A percentile compares a stretch with the other conserved stretches of the same genome.
Conservation (phyloP, 2,113 vertebrate species). For the Apteryx mantelli region DNA sequence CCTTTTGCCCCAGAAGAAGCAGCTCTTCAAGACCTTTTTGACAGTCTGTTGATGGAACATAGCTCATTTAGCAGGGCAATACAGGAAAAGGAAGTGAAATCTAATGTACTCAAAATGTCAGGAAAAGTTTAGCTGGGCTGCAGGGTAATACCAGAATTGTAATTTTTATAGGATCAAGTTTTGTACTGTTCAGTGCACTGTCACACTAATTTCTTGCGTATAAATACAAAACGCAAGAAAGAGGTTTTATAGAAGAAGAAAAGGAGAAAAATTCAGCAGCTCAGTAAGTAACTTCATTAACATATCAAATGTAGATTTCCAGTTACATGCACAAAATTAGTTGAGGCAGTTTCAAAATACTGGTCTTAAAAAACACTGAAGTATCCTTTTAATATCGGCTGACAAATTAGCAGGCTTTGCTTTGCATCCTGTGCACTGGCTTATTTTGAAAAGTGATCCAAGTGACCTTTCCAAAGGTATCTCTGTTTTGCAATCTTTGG, state of each 20-base stretch:
- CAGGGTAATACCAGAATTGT: accelerated
- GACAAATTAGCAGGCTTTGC: constrained; percentile 55
- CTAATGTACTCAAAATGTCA: accelerated
- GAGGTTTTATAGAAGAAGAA: not conserved
- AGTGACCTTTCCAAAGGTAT: constrained; percentile 74
- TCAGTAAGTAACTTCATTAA: accelerated
- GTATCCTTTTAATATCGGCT: not conserved
- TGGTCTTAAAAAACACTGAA: not conserved
- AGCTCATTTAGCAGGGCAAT: accelerated
- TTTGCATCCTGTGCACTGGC: constrained; percentile 55
- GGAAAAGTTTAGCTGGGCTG: not conserved
- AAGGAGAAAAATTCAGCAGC: not conserved
- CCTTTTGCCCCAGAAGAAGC: accelerated
- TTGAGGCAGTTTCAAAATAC: not conserved
- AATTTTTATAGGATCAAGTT: accelerated
- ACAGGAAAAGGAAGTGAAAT: not conserved
- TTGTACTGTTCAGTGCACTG: accelerated
- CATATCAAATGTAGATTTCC: accelerated
- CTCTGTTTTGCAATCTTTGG: constrained; percentile 51
- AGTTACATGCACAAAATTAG: not conserved
- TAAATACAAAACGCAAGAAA: not conserved
- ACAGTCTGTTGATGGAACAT: accelerated
- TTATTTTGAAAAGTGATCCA: constrained; percentile 75
- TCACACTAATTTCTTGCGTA: accelerated
- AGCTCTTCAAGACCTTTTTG: not conserved